Base-by-base conservation (phyloP, 2,113 vertebrate species). In the Hypanus sabinus region DNA sequence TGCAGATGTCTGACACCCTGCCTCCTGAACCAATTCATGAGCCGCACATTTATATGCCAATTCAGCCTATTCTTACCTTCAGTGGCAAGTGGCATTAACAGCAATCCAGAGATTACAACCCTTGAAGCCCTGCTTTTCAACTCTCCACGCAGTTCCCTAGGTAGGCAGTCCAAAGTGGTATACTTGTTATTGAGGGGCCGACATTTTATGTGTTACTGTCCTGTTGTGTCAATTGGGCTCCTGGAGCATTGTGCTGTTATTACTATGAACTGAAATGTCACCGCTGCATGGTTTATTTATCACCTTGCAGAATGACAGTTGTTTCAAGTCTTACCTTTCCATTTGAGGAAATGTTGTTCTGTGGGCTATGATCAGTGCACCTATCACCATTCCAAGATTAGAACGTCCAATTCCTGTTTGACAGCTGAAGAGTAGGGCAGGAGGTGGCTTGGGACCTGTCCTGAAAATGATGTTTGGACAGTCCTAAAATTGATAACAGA, bases 331-430 rank as follows among this genome's bases (percentile, higher is more conserved):
- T 93, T 93, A 93, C 70, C 36, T 93, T 93, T 93, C 91, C 18
- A 30, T 14, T 10, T 73, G 68, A 73, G 91, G 91, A 75, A 93
- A 93, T 73, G 20, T 10, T 27, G 91, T 93, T 73, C 91, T 73
- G 33, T 93, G 91, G 55, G 91, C 91, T 14, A 73, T 55, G 12
- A 73, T 55, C 70, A 93, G 91, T 0, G 70, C 36, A 93, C 91
- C 91, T 27, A 93, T 38, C 46, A 73, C 73, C 91, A 93, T 93
- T 73, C 91, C 91, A 27, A 93, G 36, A 75, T 73, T 93, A 22
- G 91, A 46, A 22, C 36, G 36, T 93, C 68, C 91, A 33, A 93
- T 38, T 75, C 91, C 91, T 14, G 33, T 46, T 30, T 93, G 68
- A 93, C 91, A 93, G 36, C 57, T 46, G 46, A 93, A 93, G 9